Base-by-base conservation (phyloP, 2,888 invertebrate genomes). In the Aricia artaxerxes region DNA sequence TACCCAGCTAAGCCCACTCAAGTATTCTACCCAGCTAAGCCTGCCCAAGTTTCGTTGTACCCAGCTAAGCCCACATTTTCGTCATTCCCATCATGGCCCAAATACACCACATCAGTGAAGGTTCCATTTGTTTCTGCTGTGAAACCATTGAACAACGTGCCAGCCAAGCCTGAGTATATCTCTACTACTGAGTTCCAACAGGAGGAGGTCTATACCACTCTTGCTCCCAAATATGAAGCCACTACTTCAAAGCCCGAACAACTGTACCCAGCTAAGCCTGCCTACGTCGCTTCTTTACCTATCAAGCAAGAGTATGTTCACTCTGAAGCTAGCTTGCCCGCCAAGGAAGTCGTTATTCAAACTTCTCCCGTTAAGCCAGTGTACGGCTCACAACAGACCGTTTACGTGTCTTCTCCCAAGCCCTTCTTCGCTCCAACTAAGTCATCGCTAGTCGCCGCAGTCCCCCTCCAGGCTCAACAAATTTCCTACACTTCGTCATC, bases 1-100 rank as follows among this genome's bases (percentile, higher is more conserved):
- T 69, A 69, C 69, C 69, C 49, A 76, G 76, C 53, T 76, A 76
- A 76, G 75, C 75, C 75, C 35, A 5, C 49, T 13, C 31, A 24
- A 73, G 49, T 73, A 7, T 69, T 69, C 31, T 69, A 69, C 35
- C 31, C 69, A 69, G 35, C 69, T 13, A 69, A 69, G 69, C 69
- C 69, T 69, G 35, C 69, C 35, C 69, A 69, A 69, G 69, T 38
- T 38, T 35, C 69, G 2, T 16, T 35, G 4, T 69, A 69, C 69
- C 6, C 69, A 69, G 35, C 69, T 38, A 69, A 69, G 35, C 69
- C 69, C 13, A 69, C 69, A 11, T 69, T 69, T 69, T 69, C 69
- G 69, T 69, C 69, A 38, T 69, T 69, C 35, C 35, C 69, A 35
- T 69, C 69, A 69, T 38, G 69, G 69, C 2, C 35, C 69, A 35